phyloP scores from a whole-genome alignment of 2,888 invertebrate species.

The Aricia artaxerxes region DNA sequence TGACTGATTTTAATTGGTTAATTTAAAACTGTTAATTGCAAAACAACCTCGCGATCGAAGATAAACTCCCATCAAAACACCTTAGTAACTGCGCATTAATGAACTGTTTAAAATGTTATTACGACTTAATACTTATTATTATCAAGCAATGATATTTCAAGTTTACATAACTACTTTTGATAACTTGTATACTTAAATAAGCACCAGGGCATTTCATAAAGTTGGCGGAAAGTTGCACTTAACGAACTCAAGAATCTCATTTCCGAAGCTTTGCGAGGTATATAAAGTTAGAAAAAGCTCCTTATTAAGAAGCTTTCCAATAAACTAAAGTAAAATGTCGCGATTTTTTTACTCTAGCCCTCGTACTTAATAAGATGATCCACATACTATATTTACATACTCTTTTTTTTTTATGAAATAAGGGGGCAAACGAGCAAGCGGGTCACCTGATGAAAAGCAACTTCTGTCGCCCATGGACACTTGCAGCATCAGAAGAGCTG shows the following conservation, averaged over 20 bases:
- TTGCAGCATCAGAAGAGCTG: no score
- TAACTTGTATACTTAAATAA: background rate
- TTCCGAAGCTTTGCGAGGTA: slow-evolving; percentile 15
- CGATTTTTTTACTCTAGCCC: background rate
- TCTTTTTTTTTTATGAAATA: no score
- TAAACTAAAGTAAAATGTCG: background rate
- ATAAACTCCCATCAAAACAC: no score
- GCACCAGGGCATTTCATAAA: slow-evolving; percentile 7
- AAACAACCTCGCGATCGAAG: no score
- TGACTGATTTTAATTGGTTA: no score
- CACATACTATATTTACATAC: no score
- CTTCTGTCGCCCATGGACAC: no score
- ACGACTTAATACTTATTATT: background rate
- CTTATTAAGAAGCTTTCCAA: slow-evolving; percentile 11
- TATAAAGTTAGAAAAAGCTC: slow-evolving; percentile 26
- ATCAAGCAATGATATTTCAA: background rate
- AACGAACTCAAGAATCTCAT: slow-evolving; percentile 26
- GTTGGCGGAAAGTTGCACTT: background rate
- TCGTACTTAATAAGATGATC: no score
- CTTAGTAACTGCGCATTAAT: no score
- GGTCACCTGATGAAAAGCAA: no score
- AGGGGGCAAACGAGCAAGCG: no score
- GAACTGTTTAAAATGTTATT: background rate
- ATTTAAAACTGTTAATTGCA: no score
- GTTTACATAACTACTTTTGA: background rate